Base-by-base conservation (phyloP, 1,140 invertebrate species). In the Drosophila watanabei region DNA sequence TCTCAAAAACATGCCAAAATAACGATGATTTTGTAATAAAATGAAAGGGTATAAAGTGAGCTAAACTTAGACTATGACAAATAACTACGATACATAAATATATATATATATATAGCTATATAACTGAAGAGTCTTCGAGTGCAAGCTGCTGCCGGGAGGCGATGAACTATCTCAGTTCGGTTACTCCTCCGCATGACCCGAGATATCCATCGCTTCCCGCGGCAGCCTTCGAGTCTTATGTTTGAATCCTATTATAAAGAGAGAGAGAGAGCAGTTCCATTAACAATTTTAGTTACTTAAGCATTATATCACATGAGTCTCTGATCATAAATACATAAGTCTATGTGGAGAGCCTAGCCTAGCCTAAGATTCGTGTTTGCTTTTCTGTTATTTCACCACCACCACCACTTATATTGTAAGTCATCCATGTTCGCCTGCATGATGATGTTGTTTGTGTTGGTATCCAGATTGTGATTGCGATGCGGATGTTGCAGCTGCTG, bases 381-480 rank as follows among this genome's bases (percentile, higher is more conserved):
- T 30, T 62, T 56, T 57, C 45, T 54, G 41, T 51, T 59, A 62
- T 87, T 92, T 92, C 91, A 92, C 91, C 91, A 92, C 91, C 91
- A 92, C 91, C 91, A 92, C 91, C 91, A 92, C 73, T 92, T 92
- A 92, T 92, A 92, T 75, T 92, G 91, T 84, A 92, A 80, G 68
- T 92, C 91, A 75, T 92, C 91, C 82, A 92, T 92, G 79, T 92
- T 92, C 41, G 88, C 91, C 78, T 92, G 90, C 90, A 92, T 92
- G 68, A 92, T 92, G 58, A 92, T 92, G 71, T 92, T 92, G 76
- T 92, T 92, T 37, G 90, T 58, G 71, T 84, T 85, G 43, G 77
- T 78, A 13, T 84, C 66, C 46, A 60, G 45, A 73, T 87, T 91
- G 46, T 79, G 86, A 80, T 92, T 92, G 63, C 80, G 82, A 51